Conservation (phyloP, 2,113 vertebrate genomes). For the Catharus minimus region DNA sequence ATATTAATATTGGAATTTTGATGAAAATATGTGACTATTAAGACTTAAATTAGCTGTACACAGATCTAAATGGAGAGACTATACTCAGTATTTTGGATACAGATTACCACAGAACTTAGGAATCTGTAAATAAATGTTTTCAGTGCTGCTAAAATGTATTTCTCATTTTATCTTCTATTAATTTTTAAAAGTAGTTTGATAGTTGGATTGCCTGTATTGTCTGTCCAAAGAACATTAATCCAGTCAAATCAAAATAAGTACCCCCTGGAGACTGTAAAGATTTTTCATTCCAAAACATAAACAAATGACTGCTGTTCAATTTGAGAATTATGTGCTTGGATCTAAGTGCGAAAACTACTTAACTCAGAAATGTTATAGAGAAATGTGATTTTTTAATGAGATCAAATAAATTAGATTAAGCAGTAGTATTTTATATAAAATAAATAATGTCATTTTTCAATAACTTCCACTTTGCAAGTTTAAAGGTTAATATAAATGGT, state of each 20-base stretch:
- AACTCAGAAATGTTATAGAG: background rate
- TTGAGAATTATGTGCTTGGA: background rate
- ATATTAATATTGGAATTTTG: background rate
- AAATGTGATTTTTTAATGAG: background rate
- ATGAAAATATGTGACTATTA: background rate
- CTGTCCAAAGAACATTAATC: background rate
- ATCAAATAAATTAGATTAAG: background rate
- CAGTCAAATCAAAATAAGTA: background rate
- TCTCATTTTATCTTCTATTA: background rate
- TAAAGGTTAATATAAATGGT: background rate
- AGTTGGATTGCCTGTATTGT: background rate
- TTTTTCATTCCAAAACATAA: background rate
- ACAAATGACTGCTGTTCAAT: background rate
- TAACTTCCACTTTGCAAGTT: background rate
- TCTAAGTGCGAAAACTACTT: background rate
- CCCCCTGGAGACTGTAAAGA: background rate
- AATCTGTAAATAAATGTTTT: background rate
- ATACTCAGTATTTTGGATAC: background rate
- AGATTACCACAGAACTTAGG: background rate
- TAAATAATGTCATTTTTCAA: background rate
- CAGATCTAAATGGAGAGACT: background rate
- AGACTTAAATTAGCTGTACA: background rate
- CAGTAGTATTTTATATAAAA: background rate
- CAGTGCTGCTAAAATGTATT: background rate
- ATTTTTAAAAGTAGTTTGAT: background rate